Conservation (phyloP, 1,140 invertebrate genomes). For the Drosophila chauvacae region DNA sequence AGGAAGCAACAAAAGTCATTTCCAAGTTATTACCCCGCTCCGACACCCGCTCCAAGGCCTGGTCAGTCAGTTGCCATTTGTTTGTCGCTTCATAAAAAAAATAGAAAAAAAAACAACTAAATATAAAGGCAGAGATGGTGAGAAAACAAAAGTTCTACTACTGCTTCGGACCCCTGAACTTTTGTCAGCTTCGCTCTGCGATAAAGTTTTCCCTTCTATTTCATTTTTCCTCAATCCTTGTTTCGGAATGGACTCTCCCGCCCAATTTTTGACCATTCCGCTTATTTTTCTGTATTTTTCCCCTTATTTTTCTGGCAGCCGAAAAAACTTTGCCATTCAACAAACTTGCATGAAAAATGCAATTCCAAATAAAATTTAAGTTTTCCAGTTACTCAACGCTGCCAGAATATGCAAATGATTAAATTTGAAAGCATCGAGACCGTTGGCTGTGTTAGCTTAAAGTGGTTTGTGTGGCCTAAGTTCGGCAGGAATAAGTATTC, state of each 20-base stretch:
- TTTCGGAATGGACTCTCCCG: conserved; percentile 41
- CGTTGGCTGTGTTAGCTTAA: background rate
- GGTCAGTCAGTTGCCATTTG: conserved; percentile 64
- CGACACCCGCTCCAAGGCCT: conserved; percentile 5
- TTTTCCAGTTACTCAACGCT: conserved; percentile 47
- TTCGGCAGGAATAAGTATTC: conserved; percentile 4
- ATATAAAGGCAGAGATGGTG: conserved; percentile 50
- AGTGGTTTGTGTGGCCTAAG: conserved; percentile 8
- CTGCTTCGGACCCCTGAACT: conserved; percentile 62
- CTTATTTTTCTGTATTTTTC: conserved; percentile 36
- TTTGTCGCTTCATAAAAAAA: conserved; percentile 65
- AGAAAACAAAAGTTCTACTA: conserved; percentile 78
- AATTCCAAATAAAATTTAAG: conserved; percentile 71
- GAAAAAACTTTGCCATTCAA: conserved; percentile 56
- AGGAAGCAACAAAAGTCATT: conserved; percentile 80
- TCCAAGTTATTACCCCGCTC: conserved; percentile 70
- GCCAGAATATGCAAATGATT: conserved; percentile 54
- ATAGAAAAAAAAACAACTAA: conserved; percentile 47
- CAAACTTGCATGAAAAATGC: conserved; percentile 63
- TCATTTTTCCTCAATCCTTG: conserved; percentile 30
- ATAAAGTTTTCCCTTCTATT: conserved; percentile 59
- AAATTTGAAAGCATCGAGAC: conserved; percentile 23
- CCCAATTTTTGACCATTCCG: conserved; percentile 50
- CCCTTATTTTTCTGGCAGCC: conserved; percentile 18
- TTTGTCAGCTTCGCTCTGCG: conserved; percentile 63